These are phyloP conservation scores for Indicator indicator DNA, from an alignment of 2,113 vertebrate species.

Conservation along the genomic window DNA sequence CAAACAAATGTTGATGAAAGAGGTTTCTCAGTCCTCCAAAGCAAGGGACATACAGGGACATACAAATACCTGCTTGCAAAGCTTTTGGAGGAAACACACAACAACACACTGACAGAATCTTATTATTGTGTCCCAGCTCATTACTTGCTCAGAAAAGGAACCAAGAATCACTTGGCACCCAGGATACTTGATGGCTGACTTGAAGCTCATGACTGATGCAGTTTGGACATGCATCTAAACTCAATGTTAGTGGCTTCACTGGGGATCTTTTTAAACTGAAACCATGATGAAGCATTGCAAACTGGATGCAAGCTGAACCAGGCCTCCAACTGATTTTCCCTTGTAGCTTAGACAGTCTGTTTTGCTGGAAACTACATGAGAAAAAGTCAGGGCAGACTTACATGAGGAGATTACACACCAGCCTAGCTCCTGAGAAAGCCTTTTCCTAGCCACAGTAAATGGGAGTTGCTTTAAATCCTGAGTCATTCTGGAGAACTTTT, in stretches of 20 bases:
- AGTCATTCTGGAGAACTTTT: not conserved
- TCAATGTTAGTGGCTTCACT: not conserved
- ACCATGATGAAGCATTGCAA: not conserved
- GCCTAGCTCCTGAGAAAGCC: fast-evolving
- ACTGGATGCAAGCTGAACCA: not conserved
- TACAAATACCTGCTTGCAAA: not conserved
- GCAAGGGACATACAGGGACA: not conserved
- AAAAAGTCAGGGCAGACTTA: not conserved
- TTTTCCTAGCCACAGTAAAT: not conserved
- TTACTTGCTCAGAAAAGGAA: not conserved
- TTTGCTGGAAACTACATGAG: not conserved
- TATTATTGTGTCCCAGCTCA: not conserved
- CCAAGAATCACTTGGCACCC: not conserved
- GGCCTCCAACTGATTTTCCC: fast-evolving
- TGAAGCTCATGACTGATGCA: fast-evolving
- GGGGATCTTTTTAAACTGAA: not conserved
- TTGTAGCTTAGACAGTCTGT: not conserved
- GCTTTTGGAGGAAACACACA: not conserved
- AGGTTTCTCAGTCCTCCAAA: not conserved
- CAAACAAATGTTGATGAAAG: not conserved
- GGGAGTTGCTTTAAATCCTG: not conserved
- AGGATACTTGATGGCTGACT: not conserved
- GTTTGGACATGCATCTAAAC: not conserved
- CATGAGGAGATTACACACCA: not conserved
- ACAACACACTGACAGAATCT: not conserved